Evolutionary conservation across 2,797 vertebrate species (phyloP), one percentile per base, ranked within the genome.

Genomic region (Halcyon smyrnensis): DNA sequence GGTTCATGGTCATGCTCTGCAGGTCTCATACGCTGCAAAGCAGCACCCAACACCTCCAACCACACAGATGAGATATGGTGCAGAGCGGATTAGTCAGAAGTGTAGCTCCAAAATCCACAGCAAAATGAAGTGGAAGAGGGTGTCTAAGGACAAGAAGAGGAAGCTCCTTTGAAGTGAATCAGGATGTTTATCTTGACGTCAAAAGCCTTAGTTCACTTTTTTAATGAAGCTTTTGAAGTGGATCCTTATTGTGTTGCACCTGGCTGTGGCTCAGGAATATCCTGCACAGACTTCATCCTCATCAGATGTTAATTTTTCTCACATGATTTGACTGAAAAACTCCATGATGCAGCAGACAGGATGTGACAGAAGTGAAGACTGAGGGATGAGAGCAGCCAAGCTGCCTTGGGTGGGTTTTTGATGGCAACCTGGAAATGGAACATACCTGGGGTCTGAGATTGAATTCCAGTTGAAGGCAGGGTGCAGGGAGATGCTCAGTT

Each of bases 141-240:
- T 90, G 39, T 88, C 64, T 88, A 30, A 92, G 89, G 76, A 90
- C 80, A 93, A 70, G 80, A 30, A 90, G 53, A 53, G 37, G 56
- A 83, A 90, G 16, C 8, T 67, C 30, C 76, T 95, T 93, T 92
- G 83, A 93, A 93, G 60, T 67, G 18, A 37, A 77, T 93, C 83
- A 85, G 73, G 46, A 90, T 90, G 88, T 76, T 91, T 93, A 83
- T 83, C 56, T 54, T 65, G n/a, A 54, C 76, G 82, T 79, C 71
- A 93, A 76, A 85, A 82, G 50, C 45, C 34, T 53, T 79, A 63
- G 53, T 57, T 92, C 67, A 67, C 67, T 85, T 77, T 91, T 76
- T 53, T 57, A 95, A 92, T 73, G 64, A 88, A 94, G 73, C 32
- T 70, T 92, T 93, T 96, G 94, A 95, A 86, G 86, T 46, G 39